These are phyloP conservation scores for Psittacus erithacus DNA, from an alignment of 2,113 vertebrate genomes.

Conservation along the genomic window DNA sequence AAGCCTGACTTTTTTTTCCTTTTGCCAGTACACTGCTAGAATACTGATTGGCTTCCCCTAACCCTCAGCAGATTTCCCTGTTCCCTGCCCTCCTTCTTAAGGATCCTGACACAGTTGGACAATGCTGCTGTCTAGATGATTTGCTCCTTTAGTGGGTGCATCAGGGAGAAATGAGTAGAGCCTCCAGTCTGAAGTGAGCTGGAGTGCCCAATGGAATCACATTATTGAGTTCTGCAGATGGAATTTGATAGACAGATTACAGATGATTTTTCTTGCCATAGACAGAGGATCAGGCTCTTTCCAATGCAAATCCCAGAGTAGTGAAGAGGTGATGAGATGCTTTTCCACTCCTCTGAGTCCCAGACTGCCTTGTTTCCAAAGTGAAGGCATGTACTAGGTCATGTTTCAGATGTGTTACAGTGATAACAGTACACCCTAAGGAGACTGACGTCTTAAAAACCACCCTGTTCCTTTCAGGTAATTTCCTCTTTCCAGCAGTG, in stretches of 20 bases:
- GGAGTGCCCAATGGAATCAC: neutral
- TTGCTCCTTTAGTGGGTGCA: neutral
- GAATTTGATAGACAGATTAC: neutral
- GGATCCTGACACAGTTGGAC: neutral
- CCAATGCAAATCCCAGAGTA: neutral
- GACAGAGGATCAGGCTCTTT: neutral
- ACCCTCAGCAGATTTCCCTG: neutral
- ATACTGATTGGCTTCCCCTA: neutral
- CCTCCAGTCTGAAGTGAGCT: neutral
- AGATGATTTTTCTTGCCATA: neutral
- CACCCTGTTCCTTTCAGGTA: neutral
- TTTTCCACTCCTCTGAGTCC: neutral
- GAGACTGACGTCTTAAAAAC: neutral
- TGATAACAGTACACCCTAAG: neutral
- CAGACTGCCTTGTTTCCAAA: neutral
- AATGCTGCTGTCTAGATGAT: neutral
- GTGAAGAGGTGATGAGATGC: neutral
- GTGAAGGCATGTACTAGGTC: neutral
- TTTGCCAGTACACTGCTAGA: neutral
- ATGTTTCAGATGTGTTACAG: neutral
- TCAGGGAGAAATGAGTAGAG: neutral
- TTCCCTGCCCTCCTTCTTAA: neutral
- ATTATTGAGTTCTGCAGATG: neutral
- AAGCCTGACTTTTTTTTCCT: neutral
- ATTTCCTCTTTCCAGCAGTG: neutral